Evolutionary conservation across 2,797 vertebrate genomes (phyloP).

Genomic region (Chromis chromis): DNA sequence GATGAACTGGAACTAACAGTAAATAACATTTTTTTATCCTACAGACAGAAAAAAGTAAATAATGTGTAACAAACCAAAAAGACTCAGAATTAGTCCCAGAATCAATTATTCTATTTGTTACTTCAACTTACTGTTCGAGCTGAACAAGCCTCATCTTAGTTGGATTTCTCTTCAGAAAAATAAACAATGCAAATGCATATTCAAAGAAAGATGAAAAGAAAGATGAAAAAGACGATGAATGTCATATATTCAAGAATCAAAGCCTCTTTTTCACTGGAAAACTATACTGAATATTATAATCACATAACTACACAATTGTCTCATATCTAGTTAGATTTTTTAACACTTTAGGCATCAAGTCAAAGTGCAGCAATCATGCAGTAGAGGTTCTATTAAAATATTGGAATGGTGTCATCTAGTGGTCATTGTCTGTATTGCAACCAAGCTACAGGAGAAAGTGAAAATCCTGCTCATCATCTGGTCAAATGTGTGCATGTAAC

Average conservation of each 20-base stretch:
- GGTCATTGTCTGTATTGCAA: slow-evolving; percentile 44
- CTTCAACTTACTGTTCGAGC: neutral
- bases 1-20: neutral
- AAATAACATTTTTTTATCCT: no score
- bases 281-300: neutral
- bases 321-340: neutral
- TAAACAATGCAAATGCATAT: no score
- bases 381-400: neutral
- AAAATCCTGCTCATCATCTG: no score
- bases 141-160: neutral
- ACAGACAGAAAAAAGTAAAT: no score
- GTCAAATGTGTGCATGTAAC: neutral
- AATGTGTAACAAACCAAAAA: no score
- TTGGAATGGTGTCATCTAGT: slow-evolving; percentile 64
- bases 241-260: no score
- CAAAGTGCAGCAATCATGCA: slow-evolving; percentile 23
- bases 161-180: neutral
- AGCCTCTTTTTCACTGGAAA: neutral
- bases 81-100: no score
- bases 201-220: neutral
- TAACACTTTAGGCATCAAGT: neutral
- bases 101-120: no score
- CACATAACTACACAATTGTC: neutral
- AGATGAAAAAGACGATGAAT: neutral
- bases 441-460: neutral